These are phyloP conservation scores for Chrysina gloriosa DNA, from an alignment of 2,888 invertebrate species.

Conservation along the genomic window DNA sequence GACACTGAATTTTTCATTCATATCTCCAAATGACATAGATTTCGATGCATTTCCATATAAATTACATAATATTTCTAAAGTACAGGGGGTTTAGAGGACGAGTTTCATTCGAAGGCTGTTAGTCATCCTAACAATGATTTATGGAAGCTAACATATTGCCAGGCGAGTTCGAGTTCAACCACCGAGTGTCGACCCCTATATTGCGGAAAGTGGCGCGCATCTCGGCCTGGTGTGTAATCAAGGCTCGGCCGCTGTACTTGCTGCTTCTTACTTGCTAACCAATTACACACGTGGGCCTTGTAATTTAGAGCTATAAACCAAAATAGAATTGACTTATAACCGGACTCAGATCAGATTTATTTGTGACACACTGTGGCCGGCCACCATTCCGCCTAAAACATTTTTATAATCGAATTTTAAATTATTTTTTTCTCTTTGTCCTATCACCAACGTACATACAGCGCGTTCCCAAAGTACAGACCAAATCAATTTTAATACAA, in stretches of 20 bases:
- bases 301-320: slow-evolving; percentile 65
- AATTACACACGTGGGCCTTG: slow-evolving; percentile 63
- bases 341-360: slow-evolving; percentile 42
- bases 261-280: slow-evolving; percentile 54
- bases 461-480: too few species aligned
- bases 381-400: slow-evolving; percentile 26
- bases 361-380: slow-evolving; percentile 39
- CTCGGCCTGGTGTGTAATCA: slow-evolving; percentile 52
- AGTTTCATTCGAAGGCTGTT: slow-evolving; percentile 63
- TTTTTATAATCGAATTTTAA: slow-evolving; percentile 35
- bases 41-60: slow-evolving; percentile 68
- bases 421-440: slow-evolving; percentile 17
- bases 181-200: slow-evolving; percentile 53
- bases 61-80: slow-evolving; percentile 68
- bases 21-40: slow-evolving; percentile 66
- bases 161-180: slow-evolving; percentile 55
- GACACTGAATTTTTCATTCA: slow-evolving; percentile 65
- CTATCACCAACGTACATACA: too few species aligned
- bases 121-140: slow-evolving; percentile 69
- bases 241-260: slow-evolving; percentile 49
- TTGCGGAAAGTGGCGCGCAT: slow-evolving; percentile 52
- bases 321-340: slow-evolving; percentile 56
- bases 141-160: slow-evolving; percentile 68
- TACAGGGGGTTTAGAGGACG: slow-evolving; percentile 58
- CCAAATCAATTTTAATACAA: too few species aligned